phyloP scores from a whole-genome alignment of 2,797 vertebrate genomes.

The Anguilla anguilla region DNA sequence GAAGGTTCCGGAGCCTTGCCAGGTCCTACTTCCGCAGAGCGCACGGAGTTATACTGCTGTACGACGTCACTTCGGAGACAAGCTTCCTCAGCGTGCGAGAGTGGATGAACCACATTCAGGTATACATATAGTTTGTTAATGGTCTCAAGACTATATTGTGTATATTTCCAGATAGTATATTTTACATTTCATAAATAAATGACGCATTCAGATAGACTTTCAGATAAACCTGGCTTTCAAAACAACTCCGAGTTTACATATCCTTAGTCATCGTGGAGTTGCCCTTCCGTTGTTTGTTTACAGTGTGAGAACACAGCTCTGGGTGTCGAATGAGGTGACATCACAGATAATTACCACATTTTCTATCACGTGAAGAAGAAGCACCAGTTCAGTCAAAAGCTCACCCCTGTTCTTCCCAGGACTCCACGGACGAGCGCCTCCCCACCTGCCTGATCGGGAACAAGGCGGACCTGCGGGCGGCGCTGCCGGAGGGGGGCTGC shows the following conservation, averaged over 20 bases:
- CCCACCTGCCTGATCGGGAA: slow-evolving; percentile 75
- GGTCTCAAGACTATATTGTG: not conserved
- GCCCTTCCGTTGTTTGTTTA: not conserved
- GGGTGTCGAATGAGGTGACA: not conserved
- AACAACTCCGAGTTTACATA: not conserved
- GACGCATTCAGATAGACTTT: not conserved
- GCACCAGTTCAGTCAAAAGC: not conserved
- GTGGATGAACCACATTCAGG: slow-evolving; percentile 79
- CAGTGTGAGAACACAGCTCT: not conserved
- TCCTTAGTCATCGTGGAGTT: not conserved
- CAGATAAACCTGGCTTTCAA: not conserved
- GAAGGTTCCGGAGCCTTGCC: slow-evolving; percentile 74
- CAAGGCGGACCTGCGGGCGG: slow-evolving; percentile 69
- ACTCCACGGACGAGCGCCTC: slow-evolving; percentile 57
- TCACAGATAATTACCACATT: not conserved
- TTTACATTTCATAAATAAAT: not conserved
- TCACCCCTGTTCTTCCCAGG: slow-evolving; percentile 54
- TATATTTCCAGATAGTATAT: not conserved
- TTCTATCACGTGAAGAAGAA: not conserved
- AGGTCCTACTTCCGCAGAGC: slow-evolving; percentile 78
- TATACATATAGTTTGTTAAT: slow-evolving; percentile 35
- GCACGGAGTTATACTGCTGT: slow-evolving; percentile 72
- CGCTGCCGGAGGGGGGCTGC: slow-evolving; percentile 48
- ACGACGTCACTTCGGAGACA: slow-evolving; percentile 72
- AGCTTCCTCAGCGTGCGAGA: slow-evolving; percentile 75